These are phyloP conservation scores for Uloborus plumipes DNA, from an alignment of 2,888 invertebrate species.

Conservation along the genomic window DNA sequence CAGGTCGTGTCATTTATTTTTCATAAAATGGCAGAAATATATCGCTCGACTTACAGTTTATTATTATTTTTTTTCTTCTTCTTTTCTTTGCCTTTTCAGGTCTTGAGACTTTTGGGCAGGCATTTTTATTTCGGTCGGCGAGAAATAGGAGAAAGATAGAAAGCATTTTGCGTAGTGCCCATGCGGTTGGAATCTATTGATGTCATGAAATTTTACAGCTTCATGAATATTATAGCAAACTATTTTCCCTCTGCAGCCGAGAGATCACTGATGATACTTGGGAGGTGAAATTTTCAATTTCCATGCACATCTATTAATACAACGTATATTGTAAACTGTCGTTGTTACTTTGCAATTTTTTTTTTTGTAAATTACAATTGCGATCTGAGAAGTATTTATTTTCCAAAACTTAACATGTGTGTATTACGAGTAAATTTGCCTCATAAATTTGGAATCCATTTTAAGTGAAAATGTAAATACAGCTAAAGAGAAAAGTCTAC, in stretches of 20 bases:
- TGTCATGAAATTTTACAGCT: constrained; percentile 48
- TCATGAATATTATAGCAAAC: constrained; percentile 50
- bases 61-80: constrained; percentile 26
- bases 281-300: no score
- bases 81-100: constrained; percentile 36
- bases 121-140: neutral
- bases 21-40: constrained; percentile 60
- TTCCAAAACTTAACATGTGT: no score
- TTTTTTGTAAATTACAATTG: no score
- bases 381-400: no score
- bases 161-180: constrained; percentile 34
- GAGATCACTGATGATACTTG: no score
- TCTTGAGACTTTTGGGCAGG: neutral
- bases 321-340: no score
- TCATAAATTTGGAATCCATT: no score
- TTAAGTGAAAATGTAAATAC: no score
- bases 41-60: constrained; percentile 38
- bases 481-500: no score
- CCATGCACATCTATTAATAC: no score
- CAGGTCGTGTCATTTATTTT: constrained; percentile 61
- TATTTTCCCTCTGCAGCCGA: neutral
- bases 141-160: constrained; percentile 41
- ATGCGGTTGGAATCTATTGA: constrained; percentile 24
- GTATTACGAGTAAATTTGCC: no score
- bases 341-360: no score